Conservation (phyloP, 2,797 vertebrate genomes). For the Triplophysa yarkandensis region DNA sequence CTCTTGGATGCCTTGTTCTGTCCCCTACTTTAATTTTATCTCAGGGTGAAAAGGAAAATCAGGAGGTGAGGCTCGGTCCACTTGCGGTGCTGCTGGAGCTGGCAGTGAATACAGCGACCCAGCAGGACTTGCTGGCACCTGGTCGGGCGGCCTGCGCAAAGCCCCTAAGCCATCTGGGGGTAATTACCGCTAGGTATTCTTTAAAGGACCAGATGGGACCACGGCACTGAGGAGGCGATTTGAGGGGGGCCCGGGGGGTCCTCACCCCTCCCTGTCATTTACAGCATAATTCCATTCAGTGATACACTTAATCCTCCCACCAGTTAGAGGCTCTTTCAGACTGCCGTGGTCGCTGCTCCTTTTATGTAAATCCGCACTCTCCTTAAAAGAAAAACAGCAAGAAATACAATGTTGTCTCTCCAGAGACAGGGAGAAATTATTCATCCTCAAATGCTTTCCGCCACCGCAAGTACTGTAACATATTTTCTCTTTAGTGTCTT, state of each 20-base stretch:
- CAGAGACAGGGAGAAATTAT: conserved; percentile 88
- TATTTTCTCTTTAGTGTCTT: conserved; percentile 68
- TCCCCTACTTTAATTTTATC: conserved; percentile 68
- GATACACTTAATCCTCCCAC: conserved; percentile 99
- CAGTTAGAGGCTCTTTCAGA: conserved; percentile 92
- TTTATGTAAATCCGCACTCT: conserved; percentile 91
- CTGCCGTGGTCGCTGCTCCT: conserved; percentile 87
- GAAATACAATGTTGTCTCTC: conserved; percentile 75
- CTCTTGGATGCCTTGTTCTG: not conserved
- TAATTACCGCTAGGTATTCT: conserved; percentile 99
- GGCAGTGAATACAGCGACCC: conserved; percentile 88
- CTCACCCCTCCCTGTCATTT: conserved; percentile 89
- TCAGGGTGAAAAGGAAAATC: conserved; percentile 78
- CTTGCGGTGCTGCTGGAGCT: conserved; percentile 81
- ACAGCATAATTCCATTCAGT: conserved; percentile 99
- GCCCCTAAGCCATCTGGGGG: conserved; percentile 95
- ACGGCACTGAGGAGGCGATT: conserved; percentile 78
- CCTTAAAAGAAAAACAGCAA: conserved; percentile 56
- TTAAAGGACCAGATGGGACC: conserved; percentile 98
- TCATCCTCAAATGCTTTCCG: conserved; percentile 94
- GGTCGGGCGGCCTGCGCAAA: conserved; percentile 86
- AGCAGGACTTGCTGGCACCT: conserved; percentile 96
- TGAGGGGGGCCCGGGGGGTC: conserved; percentile 48
- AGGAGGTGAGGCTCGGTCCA: conserved; percentile 86
- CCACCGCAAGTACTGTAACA: conserved; percentile 93